A percentile compares a stretch with the other conserved stretches of the same genome.
These are phyloP conservation scores for Macaca fascicularis DNA, from an alignment of 2,113 vertebrate genomes.

Conservation along the genomic window DNA sequence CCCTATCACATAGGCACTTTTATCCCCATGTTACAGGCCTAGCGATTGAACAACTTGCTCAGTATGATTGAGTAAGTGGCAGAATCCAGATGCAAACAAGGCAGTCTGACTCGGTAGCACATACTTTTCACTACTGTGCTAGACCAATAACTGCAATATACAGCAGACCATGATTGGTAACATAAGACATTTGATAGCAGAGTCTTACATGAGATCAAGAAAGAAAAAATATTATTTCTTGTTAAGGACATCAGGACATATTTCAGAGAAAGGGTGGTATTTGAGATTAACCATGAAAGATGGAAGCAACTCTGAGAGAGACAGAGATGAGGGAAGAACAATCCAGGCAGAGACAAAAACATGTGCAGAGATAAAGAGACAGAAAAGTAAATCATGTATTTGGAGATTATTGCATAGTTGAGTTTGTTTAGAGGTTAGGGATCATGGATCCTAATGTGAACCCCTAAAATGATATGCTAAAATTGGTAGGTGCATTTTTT, in stretches of 20 bases:
- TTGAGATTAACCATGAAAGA: not conserved
- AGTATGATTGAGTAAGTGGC: not conserved
- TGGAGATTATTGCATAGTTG: not conserved
- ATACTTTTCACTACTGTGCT: not conserved
- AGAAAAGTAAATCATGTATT: not conserved
- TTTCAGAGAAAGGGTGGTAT: not conserved
- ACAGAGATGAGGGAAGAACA: not conserved
- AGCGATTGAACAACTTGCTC: not conserved
- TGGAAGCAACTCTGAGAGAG: not conserved
- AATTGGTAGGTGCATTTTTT: not conserved
- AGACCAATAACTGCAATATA: not conserved
- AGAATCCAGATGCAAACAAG: not conserved
- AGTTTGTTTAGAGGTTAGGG: not conserved
- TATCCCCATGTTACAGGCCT: not conserved
- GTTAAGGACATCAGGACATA: not conserved
- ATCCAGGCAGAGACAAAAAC: not conserved
- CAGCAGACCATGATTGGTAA: not conserved
- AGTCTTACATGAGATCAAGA: not conserved
- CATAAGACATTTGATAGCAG: not conserved
- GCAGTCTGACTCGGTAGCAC: not conserved
- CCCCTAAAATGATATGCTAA: not conserved
- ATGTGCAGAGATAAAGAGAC: not conserved
- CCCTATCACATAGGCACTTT: not conserved
- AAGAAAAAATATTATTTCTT: not conserved
- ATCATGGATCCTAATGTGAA: not conserved